Conservation (phyloP, 2,888 invertebrate species). For the Xanthostigma xanthostigma region DNA sequence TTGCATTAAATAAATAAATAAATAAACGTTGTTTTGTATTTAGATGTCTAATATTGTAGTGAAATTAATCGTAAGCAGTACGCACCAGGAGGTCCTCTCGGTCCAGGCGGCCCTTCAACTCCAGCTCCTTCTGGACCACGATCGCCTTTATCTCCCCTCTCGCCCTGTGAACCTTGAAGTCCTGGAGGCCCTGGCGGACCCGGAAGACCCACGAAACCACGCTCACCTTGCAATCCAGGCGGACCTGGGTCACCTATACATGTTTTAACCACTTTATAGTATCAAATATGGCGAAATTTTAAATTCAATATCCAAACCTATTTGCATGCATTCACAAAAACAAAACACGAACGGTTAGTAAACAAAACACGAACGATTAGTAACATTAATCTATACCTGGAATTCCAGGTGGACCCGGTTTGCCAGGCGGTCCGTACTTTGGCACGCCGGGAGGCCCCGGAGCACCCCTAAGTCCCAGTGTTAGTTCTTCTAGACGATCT, state of each 20-base stretch:
- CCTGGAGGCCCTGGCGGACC: conserved; percentile 45
- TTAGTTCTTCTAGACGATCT: conserved; percentile 43
- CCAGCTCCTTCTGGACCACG: conserved; percentile 56
- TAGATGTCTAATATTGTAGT: no score
- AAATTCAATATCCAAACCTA: no score
- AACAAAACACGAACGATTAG: no score
- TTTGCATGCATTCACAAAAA: no score
- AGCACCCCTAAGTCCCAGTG: conserved; percentile 46
- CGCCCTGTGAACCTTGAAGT: conserved; percentile 42
- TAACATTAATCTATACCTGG: conserved; percentile 28
- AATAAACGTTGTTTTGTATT: no score
- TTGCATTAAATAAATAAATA: no score
- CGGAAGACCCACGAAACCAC: conserved; percentile 48
- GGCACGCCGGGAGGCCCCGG: conserved; percentile 46
- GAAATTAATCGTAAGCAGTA: no score
- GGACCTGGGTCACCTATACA: conserved; percentile 48
- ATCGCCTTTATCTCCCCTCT: conserved; percentile 60
- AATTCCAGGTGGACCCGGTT: conserved; percentile 38
- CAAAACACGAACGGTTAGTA: no score
- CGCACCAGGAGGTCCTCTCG: conserved; percentile 49
- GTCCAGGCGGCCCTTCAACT: conserved; percentile 56
- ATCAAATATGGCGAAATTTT: no score
- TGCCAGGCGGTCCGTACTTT: conserved; percentile 35
- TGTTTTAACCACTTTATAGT: neutral
- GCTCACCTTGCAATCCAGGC: conserved; percentile 45